Evolutionary conservation across 1,140 invertebrate genomes (phyloP), one percentile per base, ranked within the genome.

Genomic region (Matsumurasca onukii): DNA sequence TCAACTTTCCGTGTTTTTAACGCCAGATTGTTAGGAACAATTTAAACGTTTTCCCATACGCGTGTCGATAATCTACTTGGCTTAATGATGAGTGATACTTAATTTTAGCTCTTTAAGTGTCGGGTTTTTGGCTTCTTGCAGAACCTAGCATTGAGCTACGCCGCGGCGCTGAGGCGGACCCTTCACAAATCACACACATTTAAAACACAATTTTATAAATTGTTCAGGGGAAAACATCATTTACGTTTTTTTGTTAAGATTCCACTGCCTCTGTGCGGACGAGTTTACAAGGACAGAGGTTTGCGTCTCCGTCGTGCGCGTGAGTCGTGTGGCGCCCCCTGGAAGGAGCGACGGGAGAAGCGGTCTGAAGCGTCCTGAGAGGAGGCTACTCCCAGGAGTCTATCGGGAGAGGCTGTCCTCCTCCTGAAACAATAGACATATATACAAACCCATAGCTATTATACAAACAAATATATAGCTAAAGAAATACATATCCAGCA

Each of bases 241-340:
- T 51, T 51, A 22, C n/a, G 49, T 51, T 24, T 51, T n/a, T 22
- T 22, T 3, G 49, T 22, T 22, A 51, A 3, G 20, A 51, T n/a
- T 51, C n/a, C 25, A 24, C 20, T 51, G 22, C 2, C 17, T 3
- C 29, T 59, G 3, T 20, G 22, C 17, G 29, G 31, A n/a, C n/a
- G 34, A 13, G 12, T n/a, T 65, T 45, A 65, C n/a, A 65, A 22
- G n/a, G 62, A 45, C 25, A 39, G n/a, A 22, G 62, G 62, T 25
- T 65, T 65, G 34, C 62, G 62, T 27, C 62, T 17, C 17, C 62
- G 27, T n/a, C 62, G 62, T 22, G 62, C 22, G 34, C 62, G 48
- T 20, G 62, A 39, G 31, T 27, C 62, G 2, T 45, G 62, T 48
- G 62, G 62, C 5, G 48, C 62, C 17, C 62, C 62, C 31, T 65